Evolutionary conservation across 2,113 vertebrate genomes (phyloP).

Genomic region (Alaudala cheleensis): DNA sequence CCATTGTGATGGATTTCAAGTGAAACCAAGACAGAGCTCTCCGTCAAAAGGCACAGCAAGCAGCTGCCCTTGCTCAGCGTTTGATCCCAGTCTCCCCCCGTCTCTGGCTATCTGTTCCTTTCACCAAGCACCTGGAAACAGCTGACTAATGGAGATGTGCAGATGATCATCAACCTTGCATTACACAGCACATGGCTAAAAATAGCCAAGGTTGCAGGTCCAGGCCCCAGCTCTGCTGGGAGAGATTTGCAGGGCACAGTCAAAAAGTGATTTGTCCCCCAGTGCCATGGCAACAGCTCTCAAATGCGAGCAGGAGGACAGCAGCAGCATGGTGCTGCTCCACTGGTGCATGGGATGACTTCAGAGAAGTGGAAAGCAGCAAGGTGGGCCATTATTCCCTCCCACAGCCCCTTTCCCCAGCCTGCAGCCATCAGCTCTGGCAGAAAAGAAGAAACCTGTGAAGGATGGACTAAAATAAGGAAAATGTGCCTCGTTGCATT

Average conservation of each 20-base stretch:
- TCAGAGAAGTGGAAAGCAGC: not conserved
- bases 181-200: constrained; percentile 35
- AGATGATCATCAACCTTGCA: constrained; percentile 48
- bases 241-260: not conserved
- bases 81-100: not conserved
- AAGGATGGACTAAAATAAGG: not conserved
- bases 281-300: constrained; percentile 44
- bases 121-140: not conserved
- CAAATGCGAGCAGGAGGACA: not conserved
- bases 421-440: not conserved
- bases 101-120: not conserved
- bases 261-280: not conserved
- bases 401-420: not conserved
- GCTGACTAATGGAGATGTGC: constrained; percentile 49
- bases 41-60: not conserved
- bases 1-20: not conserved
- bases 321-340: not conserved
- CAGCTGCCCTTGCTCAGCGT: accelerated
- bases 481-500: not conserved
- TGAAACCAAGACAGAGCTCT: not conserved
- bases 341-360: accelerated
- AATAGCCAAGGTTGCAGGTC: constrained; percentile 40
- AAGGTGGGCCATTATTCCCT: not conserved
- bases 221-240: not conserved
- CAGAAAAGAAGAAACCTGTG: not conserved